These are phyloP conservation scores for Pterocles burchelli DNA, from an alignment of 2,113 vertebrate species.

Conservation along the genomic window DNA sequence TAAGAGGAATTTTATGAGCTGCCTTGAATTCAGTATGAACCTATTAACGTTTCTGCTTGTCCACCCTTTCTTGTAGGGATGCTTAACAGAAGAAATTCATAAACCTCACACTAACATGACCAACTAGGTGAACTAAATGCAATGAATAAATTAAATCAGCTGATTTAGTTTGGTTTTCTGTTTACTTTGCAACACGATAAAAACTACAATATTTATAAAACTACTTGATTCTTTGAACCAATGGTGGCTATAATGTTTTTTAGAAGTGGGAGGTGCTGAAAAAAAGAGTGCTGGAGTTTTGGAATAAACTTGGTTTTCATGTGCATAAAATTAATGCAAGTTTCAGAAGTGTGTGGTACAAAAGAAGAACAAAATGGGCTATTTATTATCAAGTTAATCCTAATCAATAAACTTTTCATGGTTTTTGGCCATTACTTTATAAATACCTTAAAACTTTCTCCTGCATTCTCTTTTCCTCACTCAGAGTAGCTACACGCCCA, in stretches of 20 bases:
- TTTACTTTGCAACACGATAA: not conserved
- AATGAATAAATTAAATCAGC: not conserved
- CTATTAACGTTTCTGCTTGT: not conserved
- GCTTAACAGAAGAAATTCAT: not conserved
- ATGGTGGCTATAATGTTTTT: not conserved
- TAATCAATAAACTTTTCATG: not conserved
- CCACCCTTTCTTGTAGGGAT: not conserved
- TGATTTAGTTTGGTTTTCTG: not conserved
- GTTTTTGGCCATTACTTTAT: not conserved
- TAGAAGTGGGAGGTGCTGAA: not conserved
- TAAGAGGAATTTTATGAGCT: not conserved
- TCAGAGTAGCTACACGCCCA: not conserved
- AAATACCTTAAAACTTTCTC: not conserved
- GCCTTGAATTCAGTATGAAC: not conserved
- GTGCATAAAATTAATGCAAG: not conserved
- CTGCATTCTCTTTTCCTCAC: not conserved
- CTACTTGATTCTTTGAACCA: not conserved
- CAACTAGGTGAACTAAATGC: not conserved
- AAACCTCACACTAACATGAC: not conserved
- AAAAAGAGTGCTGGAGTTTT: not conserved
- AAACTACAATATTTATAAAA: not conserved
- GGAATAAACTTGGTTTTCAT: not conserved
- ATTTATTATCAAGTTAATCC: not conserved
- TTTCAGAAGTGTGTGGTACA: not conserved
- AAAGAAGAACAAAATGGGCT: not conserved